A percentile compares a stretch with the other conserved stretches of the same genome.
Evolutionary conservation across 2,888 invertebrate genomes (phyloP).

Genomic region (Campoletis raptor): DNA sequence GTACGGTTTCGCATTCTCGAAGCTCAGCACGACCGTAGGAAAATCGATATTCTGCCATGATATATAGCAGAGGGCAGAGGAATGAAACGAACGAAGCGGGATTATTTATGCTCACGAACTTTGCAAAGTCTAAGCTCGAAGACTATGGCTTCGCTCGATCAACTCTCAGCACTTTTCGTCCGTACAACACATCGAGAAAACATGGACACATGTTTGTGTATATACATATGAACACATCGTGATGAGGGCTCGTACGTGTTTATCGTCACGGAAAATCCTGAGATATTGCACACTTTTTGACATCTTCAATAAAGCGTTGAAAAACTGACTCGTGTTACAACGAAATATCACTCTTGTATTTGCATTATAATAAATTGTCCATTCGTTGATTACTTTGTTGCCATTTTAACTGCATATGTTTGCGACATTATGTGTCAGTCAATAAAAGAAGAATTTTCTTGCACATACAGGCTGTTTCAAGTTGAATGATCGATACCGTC

Average conservation of each 20-base stretch:
- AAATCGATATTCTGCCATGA: slow-evolving; percentile 51
- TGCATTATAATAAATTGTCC: not conserved
- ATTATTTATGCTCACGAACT: slow-evolving; percentile 59
- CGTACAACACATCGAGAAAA: slow-evolving; percentile 22
- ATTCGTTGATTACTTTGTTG: not conserved
- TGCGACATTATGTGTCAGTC: not conserved
- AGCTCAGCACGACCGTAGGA: slow-evolving; percentile 38
- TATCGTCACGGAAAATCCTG: slow-evolving; percentile 20
- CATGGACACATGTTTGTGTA: not conserved
- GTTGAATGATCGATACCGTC: not conserved
- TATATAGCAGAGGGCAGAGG: slow-evolving; percentile 6
- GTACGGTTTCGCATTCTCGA: slow-evolving; percentile 55
- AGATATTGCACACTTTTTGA: slow-evolving; percentile 23
- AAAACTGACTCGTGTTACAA: not conserved
- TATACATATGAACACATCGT: not conserved
- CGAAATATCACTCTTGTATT: not conserved
- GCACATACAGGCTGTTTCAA: not conserved
- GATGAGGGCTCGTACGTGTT: not conserved
- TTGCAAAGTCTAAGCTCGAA: slow-evolving; percentile 47
- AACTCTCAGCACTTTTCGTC: slow-evolving; percentile 37
- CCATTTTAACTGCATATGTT: not conserved
- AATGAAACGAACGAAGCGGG: slow-evolving; percentile 39
- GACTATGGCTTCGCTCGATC: slow-evolving; percentile 53
- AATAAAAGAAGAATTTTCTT: not conserved
- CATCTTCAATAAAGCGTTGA: slow-evolving; percentile 8